A percentile compares a stretch with the other conserved stretches of the same genome.
Conservation (phyloP, 2,888 invertebrate species). For the Diarsia brunnea region DNA sequence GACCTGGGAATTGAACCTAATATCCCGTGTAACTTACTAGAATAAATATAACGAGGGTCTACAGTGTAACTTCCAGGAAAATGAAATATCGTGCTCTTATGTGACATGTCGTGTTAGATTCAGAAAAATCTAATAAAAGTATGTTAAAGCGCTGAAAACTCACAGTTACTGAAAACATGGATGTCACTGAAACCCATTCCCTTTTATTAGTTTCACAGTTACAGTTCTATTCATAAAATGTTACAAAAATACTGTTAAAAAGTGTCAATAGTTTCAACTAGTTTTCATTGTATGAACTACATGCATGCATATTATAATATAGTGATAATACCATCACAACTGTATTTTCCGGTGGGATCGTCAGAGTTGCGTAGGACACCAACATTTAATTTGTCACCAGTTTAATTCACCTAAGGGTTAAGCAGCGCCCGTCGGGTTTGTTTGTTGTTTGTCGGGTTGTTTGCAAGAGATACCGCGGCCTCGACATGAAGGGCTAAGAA, state of each 20-base stretch:
- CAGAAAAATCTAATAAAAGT: conserved; percentile 7
- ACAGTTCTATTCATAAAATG: not conserved
- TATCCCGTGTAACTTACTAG: not conserved
- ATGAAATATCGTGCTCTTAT: not conserved
- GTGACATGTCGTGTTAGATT: not conserved
- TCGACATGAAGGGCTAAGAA: too few relatives aligned
- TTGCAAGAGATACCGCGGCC: too few relatives aligned
- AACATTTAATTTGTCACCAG: not conserved
- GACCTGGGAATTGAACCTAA: not conserved
- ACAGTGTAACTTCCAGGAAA: not conserved
- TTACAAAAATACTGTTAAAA: not conserved
- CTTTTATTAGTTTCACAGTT: not conserved
- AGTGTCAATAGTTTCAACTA: not conserved
- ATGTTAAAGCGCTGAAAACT: conserved; percentile 6
- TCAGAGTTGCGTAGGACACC: not conserved
- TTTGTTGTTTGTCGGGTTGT: too few relatives aligned
- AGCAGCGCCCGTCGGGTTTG: too few relatives aligned
- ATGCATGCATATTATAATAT: too few relatives aligned
- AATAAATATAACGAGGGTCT: not conserved
- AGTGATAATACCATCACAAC: not conserved
- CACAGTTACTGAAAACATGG: not conserved
- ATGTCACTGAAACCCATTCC: conserved; percentile 1
- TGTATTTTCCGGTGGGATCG: not conserved
- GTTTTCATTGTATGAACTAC: not conserved
- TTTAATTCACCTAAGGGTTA: not conserved